A percentile compares a stretch with the other conserved stretches of the same genome.
These are phyloP conservation scores for Lota lota DNA, from an alignment of 2,113 vertebrate genomes.

Conservation along the genomic window DNA sequence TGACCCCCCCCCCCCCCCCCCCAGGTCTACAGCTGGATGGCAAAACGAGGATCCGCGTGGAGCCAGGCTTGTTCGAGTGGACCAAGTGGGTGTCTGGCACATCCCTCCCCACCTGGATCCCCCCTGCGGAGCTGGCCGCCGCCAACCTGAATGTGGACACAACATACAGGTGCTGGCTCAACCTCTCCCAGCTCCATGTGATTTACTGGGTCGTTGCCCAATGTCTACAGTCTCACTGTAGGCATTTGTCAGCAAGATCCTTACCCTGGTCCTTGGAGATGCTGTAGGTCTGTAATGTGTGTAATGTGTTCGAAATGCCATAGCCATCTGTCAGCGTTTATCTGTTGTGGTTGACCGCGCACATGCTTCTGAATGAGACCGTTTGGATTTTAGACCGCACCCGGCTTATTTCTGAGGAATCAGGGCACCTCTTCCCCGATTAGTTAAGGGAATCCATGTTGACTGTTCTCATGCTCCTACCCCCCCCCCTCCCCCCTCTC, in stretches of 20 bases:
- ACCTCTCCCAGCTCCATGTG: no score
- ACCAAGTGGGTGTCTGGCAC: slow-evolving; percentile 96
- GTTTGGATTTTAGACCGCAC: background rate
- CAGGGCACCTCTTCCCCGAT: no score
- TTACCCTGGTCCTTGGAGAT: no score
- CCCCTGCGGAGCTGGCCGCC: slow-evolving; percentile 82
- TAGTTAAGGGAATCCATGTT: no score
- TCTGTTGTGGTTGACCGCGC: no score
- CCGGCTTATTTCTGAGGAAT: background rate
- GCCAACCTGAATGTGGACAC: slow-evolving; percentile 92
- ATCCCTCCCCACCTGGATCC: slow-evolving; percentile 87
- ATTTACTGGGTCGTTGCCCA: no score
- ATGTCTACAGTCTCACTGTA: no score
- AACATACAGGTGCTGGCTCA: slow-evolving; percentile 85
- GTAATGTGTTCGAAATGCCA: background rate
- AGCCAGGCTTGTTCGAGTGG: slow-evolving; percentile 97
- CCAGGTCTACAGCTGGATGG: slow-evolving; percentile 94
- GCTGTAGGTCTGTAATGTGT: background rate
- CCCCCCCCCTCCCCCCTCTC: background rate
- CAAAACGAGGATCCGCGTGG: slow-evolving; percentile 87
- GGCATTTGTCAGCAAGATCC: no score
- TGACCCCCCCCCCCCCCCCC: background rate
- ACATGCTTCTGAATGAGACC: no score
- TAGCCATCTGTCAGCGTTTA: no score
- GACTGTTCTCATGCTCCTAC: background rate